Conservation (phyloP, 2,888 invertebrate species). For the Pachydiplax longipennis region DNA sequence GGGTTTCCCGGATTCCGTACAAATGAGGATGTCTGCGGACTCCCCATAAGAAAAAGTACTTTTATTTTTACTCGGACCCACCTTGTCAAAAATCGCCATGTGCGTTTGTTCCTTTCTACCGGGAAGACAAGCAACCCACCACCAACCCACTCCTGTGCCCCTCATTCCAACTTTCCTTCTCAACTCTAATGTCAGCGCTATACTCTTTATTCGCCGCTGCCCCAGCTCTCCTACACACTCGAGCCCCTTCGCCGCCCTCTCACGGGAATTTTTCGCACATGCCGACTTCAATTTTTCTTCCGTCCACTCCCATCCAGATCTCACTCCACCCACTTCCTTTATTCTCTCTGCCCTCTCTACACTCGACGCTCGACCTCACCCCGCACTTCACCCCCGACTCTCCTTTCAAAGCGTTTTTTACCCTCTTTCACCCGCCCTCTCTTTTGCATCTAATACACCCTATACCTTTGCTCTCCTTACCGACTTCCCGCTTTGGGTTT, state of each 20-base stretch:
- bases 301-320: background rate
- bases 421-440: background rate
- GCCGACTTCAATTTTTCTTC: background rate
- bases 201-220: background rate
- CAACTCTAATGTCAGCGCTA: background rate
- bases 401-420: too few species aligned
- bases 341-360: background rate
- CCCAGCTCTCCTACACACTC: background rate
- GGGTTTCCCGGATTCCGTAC: background rate
- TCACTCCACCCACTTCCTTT: background rate
- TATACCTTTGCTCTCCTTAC: background rate
- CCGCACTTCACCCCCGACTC: background rate
- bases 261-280: background rate
- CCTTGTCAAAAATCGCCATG: slow-evolving; percentile 26
- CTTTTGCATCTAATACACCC: background rate
- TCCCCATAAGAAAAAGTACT: background rate
- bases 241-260: background rate
- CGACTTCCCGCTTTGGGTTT: background rate
- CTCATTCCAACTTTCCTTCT: background rate
- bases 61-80: slow-evolving; percentile 9
- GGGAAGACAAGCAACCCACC: background rate
- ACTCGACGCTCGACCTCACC: background rate
- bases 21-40: background rate
- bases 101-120: background rate
- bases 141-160: background rate